Conservation (phyloP, 1,140 invertebrate genomes). For the Listronotus bonariensis region DNA sequence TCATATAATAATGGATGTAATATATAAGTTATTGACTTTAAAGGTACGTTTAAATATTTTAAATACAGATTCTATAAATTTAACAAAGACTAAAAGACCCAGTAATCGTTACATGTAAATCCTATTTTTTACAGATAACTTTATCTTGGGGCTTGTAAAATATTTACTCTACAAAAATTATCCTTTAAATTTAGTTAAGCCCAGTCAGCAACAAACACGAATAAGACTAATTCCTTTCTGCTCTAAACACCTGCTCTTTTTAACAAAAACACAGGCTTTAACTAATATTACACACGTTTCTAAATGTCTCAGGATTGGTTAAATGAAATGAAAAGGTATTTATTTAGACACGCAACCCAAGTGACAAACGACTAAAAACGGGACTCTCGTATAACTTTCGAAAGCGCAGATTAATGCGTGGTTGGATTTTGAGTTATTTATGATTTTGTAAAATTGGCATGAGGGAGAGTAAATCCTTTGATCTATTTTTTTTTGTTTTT, state of each 20-base stretch:
- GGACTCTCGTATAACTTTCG: conserved; percentile 13
- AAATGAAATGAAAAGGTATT: conserved; percentile 16
- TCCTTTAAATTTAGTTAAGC: too few species aligned
- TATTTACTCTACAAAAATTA: too few species aligned
- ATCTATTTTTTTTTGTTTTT: conserved; percentile 17
- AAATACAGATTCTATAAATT: too few species aligned
- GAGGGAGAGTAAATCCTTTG: conserved; percentile 9
- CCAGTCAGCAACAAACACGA: neutral
- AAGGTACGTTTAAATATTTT: too few species aligned
- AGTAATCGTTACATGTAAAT: too few species aligned
- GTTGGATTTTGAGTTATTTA: conserved; percentile 17
- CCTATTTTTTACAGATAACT: too few species aligned
- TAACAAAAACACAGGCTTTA: conserved; percentile 22
- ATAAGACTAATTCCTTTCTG: conserved; percentile 17
- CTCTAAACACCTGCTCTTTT: conserved; percentile 29
- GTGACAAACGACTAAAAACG: conserved; percentile 24
- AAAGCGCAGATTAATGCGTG: conserved; percentile 17
- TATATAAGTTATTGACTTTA: too few species aligned
- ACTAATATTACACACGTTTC: conserved; percentile 26
- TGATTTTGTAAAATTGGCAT: neutral
- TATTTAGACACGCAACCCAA: conserved; percentile 28
- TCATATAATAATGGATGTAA: too few species aligned
- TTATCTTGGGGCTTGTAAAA: too few species aligned
- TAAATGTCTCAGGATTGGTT: conserved; percentile 29
- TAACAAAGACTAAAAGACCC: too few species aligned